Evolutionary conservation across 2,113 vertebrate genomes (phyloP).

Genomic region (Stomatorhinus ivindoensis): DNA sequence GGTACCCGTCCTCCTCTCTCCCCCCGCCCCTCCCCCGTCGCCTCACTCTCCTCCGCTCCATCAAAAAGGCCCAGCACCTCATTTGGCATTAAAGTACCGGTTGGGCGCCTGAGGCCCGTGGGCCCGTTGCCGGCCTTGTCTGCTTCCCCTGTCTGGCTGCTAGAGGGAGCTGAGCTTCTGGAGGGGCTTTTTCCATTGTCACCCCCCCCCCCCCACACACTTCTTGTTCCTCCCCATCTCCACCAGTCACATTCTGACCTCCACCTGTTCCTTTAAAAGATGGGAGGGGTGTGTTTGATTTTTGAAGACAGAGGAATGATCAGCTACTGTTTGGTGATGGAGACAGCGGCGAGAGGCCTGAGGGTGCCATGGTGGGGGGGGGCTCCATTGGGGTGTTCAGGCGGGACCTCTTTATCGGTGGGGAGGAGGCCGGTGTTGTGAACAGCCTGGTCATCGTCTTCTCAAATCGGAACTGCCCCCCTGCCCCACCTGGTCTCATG

Average conservation of each 20-base stretch:
- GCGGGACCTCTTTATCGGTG: neutral
- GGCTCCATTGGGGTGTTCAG: too few species aligned
- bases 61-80: neutral
- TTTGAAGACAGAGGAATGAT: neutral
- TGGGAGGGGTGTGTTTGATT: neutral
- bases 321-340: neutral
- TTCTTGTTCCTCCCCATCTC: neutral
- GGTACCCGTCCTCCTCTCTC: slow-evolving; percentile 77
- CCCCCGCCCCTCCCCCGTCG: slow-evolving; percentile 27
- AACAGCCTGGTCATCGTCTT: neutral
- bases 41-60: slow-evolving; percentile 13
- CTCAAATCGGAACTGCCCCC: neutral
- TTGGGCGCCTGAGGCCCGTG: neutral
- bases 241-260: neutral
- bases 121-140: neutral
- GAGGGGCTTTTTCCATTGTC: neutral
- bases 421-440: neutral
- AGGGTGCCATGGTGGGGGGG: neutral
- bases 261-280: neutral
- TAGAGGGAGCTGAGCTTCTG: neutral
- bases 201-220: neutral
- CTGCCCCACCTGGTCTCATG: neutral
- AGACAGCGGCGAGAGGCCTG: neutral
- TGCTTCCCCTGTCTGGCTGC: neutral
- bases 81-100: neutral